Evolutionary conservation across 1,140 invertebrate genomes (phyloP).

Genomic region (Cydia pomonella): DNA sequence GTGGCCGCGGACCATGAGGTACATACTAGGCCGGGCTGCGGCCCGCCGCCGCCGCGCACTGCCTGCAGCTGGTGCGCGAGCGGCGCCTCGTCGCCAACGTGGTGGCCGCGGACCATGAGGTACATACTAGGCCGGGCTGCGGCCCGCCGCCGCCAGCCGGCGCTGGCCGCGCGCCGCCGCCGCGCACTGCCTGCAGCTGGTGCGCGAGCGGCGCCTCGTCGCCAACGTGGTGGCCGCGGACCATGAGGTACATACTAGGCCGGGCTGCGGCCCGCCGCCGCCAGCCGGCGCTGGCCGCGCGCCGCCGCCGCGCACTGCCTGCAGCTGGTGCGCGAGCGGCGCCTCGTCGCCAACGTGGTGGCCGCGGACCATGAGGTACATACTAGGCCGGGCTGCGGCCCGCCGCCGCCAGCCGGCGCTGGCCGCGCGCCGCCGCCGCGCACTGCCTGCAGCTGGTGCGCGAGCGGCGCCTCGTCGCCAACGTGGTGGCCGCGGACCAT

Average conservation of each 20-base stretch:
- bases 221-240: constrained; percentile 52
- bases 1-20: constrained; percentile 47
- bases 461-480: constrained; percentile 49
- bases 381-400: constrained; percentile 20
- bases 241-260: constrained; percentile 34
- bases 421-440: too few species aligned
- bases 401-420: constrained; percentile 45
- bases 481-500: constrained; percentile 48
- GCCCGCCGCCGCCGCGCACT: too few species aligned
- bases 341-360: neutral
- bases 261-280: neutral
- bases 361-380: constrained; percentile 33
- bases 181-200: too few species aligned
- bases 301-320: too few species aligned
- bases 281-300: constrained; percentile 1
- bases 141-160: constrained; percentile 45
- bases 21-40: constrained; percentile 42
- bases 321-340: too few species aligned
- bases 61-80: too few species aligned
- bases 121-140: constrained; percentile 24
- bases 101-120: constrained; percentile 45
- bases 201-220: constrained; percentile 48
- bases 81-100: constrained; percentile 52
- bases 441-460: too few species aligned
- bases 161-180: constrained; percentile 51